Evolutionary conservation across 2,888 invertebrate species (phyloP).

Genomic region (Julus scanicus): DNA sequence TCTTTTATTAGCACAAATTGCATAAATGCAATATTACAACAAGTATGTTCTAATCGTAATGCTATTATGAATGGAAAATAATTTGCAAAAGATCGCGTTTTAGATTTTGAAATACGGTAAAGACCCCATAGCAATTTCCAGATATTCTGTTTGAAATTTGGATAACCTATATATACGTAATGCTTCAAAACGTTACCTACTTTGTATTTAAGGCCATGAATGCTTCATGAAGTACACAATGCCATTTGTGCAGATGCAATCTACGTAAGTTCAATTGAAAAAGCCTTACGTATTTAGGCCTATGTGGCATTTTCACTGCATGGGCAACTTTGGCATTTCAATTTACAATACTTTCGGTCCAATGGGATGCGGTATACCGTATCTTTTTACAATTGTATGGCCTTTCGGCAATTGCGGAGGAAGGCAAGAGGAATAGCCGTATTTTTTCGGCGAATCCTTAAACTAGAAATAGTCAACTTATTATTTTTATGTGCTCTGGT

Average conservation of each 20-base stretch:
- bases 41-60: too few relatives aligned
- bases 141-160: neutral
- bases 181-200: too few relatives aligned
- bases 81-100: too few relatives aligned
- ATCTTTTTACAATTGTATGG: neutral
- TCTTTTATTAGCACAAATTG: too few relatives aligned
- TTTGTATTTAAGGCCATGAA: neutral
- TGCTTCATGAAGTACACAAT: conserved; percentile 31
- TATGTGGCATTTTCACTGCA: neutral
- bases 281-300: neutral
- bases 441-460: neutral
- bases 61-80: too few relatives aligned
- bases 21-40: too few relatives aligned
- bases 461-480: neutral
- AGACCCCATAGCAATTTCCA: too few relatives aligned
- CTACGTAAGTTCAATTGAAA: conserved; percentile 5
- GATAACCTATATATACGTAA: too few relatives aligned
- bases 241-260: neutral
- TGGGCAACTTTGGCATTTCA: conserved; percentile 6
- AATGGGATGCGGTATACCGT: neutral
- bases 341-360: conserved; percentile 6
- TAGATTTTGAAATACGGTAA: too few relatives aligned
- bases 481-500: neutral
- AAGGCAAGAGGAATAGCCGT: neutral
- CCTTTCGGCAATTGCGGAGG: neutral